Evolutionary conservation across 1,140 invertebrate species (phyloP), one percentile per base, ranked within the genome.

Genomic region (Pissodes strobi): DNA sequence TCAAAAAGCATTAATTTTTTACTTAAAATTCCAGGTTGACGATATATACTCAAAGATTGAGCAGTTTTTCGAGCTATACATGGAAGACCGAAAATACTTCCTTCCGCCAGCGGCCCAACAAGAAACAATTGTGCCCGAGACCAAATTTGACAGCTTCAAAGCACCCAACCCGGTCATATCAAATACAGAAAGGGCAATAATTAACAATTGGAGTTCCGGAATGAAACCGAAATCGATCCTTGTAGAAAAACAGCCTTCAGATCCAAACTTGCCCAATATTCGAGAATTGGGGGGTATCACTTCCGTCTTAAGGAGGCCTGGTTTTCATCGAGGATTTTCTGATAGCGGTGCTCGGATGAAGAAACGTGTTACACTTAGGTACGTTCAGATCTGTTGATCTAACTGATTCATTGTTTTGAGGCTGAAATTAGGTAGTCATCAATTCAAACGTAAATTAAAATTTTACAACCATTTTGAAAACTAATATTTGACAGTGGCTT

Each of bases 41-140:
- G 93, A 95, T 78, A 94, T 94, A 79, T 94, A 96, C 82, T 86
- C 86, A 73, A 97, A 97, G 83, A 82, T 97, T 75, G 93, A 97
- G 81, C 87, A 95, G 79, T 85, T 97, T 72, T 87, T 97, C 75
- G 94, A 97, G 76, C 84, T 96, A 81, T 95, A 95, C 78, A 86
- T 93, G 84, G 92, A 95, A 79, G 93, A 96, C 79, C 84, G 93
- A 73, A 87, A 90, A 78, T 80, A 55, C 21, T 57, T 64, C 23
- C 43, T 64, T 34, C 51, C 55, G 19, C 23, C 37, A 15, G 9
- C 38, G 4, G 41, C 38, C n/a, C 30, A 55, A 21, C 38, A 27
- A 45, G 43, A 49, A 30, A 4, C 23, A 30, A 8, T 23, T n/a
- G n/a, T n/a, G 8, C 9, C 43, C 12, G 43, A 6, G 12, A 10